These are phyloP conservation scores for Leptobrachium ailaonicum DNA, from an alignment of 2,113 vertebrate species.

Conservation along the genomic window DNA sequence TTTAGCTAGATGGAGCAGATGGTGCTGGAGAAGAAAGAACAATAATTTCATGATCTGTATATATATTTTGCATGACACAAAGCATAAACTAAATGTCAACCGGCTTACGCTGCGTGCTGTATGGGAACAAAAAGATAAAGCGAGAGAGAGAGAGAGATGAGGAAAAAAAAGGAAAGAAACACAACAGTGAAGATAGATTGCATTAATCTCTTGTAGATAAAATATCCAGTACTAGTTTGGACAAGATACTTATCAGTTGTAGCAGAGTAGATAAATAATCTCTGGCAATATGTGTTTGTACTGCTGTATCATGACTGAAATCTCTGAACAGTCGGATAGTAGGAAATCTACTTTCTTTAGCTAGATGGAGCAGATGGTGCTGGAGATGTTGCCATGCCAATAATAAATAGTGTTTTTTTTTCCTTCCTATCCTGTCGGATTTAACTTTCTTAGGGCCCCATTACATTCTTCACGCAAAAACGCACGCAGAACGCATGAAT, in stretches of 20 bases:
- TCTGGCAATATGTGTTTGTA: slow-evolving; percentile 24
- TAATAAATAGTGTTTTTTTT: slow-evolving; percentile 11
- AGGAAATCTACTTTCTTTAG: slow-evolving; percentile 5
- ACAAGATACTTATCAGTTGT: slow-evolving; percentile 46
- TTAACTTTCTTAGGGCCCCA: slow-evolving; percentile 43
- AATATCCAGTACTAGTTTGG: slow-evolving; percentile 26
- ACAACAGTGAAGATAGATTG: slow-evolving; percentile 37
- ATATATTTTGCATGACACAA: slow-evolving; percentile 14
- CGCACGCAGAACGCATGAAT: too few species aligned
- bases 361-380: slow-evolving; percentile 43
- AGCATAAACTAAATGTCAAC: slow-evolving; percentile 28
- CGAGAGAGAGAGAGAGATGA: background rate
- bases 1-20: slow-evolving; percentile 36
- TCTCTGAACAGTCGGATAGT: slow-evolving; percentile 18
- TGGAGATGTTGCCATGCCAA: background rate
- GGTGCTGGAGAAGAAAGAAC: slow-evolving; percentile 32
- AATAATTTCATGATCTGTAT: too few species aligned
- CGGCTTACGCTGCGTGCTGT: slow-evolving; percentile 7
- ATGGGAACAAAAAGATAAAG: slow-evolving; percentile 19
- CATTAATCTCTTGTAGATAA: slow-evolving; percentile 43
- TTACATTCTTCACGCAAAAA: too few species aligned
- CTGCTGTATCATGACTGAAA: slow-evolving; percentile 39
- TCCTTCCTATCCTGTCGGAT: slow-evolving; percentile 5
- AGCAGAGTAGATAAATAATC: slow-evolving; percentile 41
- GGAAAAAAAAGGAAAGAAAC: background rate